Base-by-base conservation (phyloP, 2,113 vertebrate genomes). In the Indicator maculatus region DNA sequence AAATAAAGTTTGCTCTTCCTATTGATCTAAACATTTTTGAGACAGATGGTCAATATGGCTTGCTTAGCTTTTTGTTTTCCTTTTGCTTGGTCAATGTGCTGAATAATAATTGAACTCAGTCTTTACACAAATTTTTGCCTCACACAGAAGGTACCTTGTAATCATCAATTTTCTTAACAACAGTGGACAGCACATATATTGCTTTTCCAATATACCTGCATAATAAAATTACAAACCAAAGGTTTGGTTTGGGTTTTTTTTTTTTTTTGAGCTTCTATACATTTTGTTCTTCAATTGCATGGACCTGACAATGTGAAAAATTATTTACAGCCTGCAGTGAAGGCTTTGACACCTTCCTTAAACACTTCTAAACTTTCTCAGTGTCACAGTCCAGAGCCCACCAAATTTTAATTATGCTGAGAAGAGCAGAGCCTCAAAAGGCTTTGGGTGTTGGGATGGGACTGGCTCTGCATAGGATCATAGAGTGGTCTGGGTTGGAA, bases 11-110 rank as follows among this genome's bases (percentile, higher is more conserved):
- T 98, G 93, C 82, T 87, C 97, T 97, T 94, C 66, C 67, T 96
- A 98, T 98, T 95, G 97, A 98, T 97, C 97, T 94, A 96, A 97
- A 91, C 95, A 96, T 96, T 97, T 97, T 96, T 96, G 93, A 97
- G 97, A 97, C 97, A 98, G 96, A 83, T 98, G 61, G 93, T 98
- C 97, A 96, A 98, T 98, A 97, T 11, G 12, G 76, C 97, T 97
- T 97, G 90, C 60, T 97, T 96, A 96, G 81, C 72, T 87, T 41
- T 81, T 78, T 83, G 86, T 66, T 95, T 93, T 64, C 88, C 78
- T 30, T 75, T 88, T 85, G 63, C 21, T 93, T 89, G 71, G 63
- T 96, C 89, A 97, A 84, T 94, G 84, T 83, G 60, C 39, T 95
- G 96, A 96, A 97, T 96, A 97, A 92, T 93, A 97, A 98, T 95